A percentile compares a stretch with the other conserved stretches of the same genome.
Conservation (phyloP, 2,797 vertebrate genomes). For the Acanthurus leucopareius region DNA sequence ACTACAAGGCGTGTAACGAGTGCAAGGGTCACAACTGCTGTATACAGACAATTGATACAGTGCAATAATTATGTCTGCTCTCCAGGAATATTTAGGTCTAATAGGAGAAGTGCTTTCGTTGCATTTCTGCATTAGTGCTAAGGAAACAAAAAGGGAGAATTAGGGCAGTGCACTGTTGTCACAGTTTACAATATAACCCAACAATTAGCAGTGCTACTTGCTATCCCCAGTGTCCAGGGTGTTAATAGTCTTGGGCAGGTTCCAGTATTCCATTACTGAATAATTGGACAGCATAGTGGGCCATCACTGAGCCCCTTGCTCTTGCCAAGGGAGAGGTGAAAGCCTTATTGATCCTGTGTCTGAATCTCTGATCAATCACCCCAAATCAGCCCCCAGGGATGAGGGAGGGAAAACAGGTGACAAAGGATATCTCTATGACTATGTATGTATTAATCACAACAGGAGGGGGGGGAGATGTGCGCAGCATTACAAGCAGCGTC, state of each 20-base stretch:
- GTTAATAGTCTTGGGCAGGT: constrained; percentile 81
- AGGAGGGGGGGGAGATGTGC: not conserved
- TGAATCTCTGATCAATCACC: constrained; percentile 83
- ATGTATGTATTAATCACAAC: constrained; percentile 71
- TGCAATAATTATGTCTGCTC: constrained; percentile 24
- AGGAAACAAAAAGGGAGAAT: constrained; percentile 57
- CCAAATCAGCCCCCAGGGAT: constrained; percentile 81
- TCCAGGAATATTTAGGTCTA: constrained; percentile 29
- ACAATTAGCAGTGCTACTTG: constrained; percentile 77
- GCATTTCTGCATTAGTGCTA: constrained; percentile 40
- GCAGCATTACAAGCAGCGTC: constrained; percentile 59
- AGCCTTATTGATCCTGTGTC: constrained; percentile 82
- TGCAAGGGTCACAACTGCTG: constrained; percentile 49
- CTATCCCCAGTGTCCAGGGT: constrained; percentile 69
- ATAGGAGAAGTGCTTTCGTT: constrained; percentile 38
- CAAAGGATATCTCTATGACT: constrained; percentile 79
- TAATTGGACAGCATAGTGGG: constrained; percentile 82
- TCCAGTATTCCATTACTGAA: constrained; percentile 83
- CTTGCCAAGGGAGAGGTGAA: constrained; percentile 80
- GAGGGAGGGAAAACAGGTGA: constrained; percentile 71
- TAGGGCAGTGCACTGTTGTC: constrained; percentile 69
- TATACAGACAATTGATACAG: constrained; percentile 32
- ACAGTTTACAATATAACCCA: constrained; percentile 73
- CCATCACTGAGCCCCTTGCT: constrained; percentile 74
- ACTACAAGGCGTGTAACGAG: constrained; percentile 37